Base-by-base conservation (phyloP, 2,797 vertebrate species). In the Podarcis siculus region DNA sequence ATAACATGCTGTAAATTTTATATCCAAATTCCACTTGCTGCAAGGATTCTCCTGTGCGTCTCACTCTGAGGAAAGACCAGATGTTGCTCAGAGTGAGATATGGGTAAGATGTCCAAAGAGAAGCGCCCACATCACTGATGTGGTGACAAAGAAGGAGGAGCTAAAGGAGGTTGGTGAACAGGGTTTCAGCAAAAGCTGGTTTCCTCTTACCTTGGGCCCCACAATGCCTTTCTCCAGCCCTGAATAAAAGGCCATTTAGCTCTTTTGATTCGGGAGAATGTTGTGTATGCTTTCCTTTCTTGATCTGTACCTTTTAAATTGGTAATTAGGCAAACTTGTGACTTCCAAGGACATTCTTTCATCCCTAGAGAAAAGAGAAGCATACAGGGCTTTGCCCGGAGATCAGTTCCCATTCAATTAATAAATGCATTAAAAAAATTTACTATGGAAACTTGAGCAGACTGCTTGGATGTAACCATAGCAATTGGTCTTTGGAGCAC, bases 401-500 rank as follows among this genome's bases (percentile, higher is more conserved):
- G n/a, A 55, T 55, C 49, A 55, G 49, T 55, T 55, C 49, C 49
- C 49, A 55, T 55, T 55, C 69, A 71, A 81, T 3, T 0, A 3
- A 42, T 87, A 0, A 66, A 66, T 58, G 13, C 49, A 55, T 55
- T 55, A 15, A 55, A 55, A 55, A 55, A 55, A 55, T 23, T 7
- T 23, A 2, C 58, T 61, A 17, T 23, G 77, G 39, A 89, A 82
- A 89, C 2, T 32, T 32, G 76, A 90, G 64, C 17, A 87, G 3
- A 58, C 6, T 66, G 27, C 39, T 86, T 82, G 2, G 23, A 49
- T 85, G 76, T 86, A 87, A 75, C 86, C 0, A 5, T 84, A 30
- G 58, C 61, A 81, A 93, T 58, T 82, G 27, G 42, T 37, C 42
- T 85, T 91, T 71, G 42, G 81, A 90, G 35, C 10, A 39, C 81